A percentile compares a stretch with the other conserved stretches of the same genome.
Evolutionary conservation across 2,888 invertebrate genomes (phyloP).

Genomic region (Lasioglossum malachurum): DNA sequence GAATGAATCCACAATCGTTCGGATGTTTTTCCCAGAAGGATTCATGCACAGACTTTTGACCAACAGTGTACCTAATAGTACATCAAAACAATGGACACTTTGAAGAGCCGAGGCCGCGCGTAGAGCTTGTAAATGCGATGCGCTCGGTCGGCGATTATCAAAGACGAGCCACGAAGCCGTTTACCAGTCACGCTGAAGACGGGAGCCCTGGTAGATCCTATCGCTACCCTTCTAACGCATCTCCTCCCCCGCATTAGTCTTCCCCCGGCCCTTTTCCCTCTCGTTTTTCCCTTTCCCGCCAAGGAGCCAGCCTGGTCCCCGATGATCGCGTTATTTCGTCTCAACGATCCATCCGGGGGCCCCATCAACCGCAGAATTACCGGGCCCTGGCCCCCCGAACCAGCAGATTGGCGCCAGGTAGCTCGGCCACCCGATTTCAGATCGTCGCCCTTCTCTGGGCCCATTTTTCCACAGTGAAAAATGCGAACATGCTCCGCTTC

Average conservation of each 20-base stretch:
- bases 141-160: slow-evolving; percentile 79
- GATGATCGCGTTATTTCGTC: slow-evolving; percentile 72
- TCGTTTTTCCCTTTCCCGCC: slow-evolving; percentile 36
- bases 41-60: neutral
- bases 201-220: slow-evolving; percentile 82
- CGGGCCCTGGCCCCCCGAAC: slow-evolving; percentile 9
- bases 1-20: neutral
- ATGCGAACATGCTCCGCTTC: neutral
- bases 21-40: neutral
- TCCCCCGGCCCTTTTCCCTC: neutral
- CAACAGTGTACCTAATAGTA: slow-evolving; percentile 61
- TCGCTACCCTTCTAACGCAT: slow-evolving; percentile 67
- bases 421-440: slow-evolving; percentile 28
- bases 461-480: slow-evolving; percentile 8
- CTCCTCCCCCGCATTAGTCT: neutral
- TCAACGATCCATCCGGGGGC: slow-evolving; percentile 71
- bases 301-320: neutral
- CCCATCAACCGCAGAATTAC: slow-evolving; percentile 64
- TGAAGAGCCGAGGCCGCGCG: slow-evolving; percentile 10
- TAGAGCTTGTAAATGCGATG: slow-evolving; percentile 54
- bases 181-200: slow-evolving; percentile 83
- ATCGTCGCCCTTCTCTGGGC: slow-evolving; percentile 10
- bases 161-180: slow-evolving; percentile 72
- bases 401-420: slow-evolving; percentile 38
- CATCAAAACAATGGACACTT: slow-evolving; percentile 70